phyloP scores from a whole-genome alignment of 1,140 invertebrate genomes.

The Archivesica marissinica region DNA sequence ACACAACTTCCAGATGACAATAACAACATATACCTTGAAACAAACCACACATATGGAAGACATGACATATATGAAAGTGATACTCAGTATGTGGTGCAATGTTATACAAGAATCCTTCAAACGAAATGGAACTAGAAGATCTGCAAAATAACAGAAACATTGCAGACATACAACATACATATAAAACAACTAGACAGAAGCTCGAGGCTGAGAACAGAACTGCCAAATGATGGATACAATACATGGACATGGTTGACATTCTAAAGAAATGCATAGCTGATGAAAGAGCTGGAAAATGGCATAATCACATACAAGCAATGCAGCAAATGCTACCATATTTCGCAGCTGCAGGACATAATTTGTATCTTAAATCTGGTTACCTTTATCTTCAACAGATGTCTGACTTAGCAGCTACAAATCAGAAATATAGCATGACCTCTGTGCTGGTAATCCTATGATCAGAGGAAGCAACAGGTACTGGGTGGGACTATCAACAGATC shows the following conservation, averaged over 20 bases:
- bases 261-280: slow-evolving; percentile 57
- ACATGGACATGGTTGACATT: slow-evolving; percentile 67
- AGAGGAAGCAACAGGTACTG: slow-evolving; percentile 78
- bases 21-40: neutral
- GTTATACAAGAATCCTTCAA: neutral
- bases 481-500: slow-evolving; percentile 81
- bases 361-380: slow-evolving; percentile 84
- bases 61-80: too few species aligned
- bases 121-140: neutral
- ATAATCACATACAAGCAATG: slow-evolving; percentile 47
- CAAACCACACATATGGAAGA: too few species aligned
- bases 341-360: slow-evolving; percentile 83
- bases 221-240: slow-evolving; percentile 60
- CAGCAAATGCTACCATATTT: slow-evolving; percentile 82
- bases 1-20: neutral
- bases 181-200: too few species aligned
- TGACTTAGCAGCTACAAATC: slow-evolving; percentile 67
- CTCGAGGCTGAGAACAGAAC: neutral
- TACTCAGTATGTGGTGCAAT: too few species aligned
- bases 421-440: slow-evolving; percentile 72
- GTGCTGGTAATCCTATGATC: slow-evolving; percentile 59
- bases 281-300: slow-evolving; percentile 69
- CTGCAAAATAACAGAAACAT: neutral
- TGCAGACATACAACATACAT: too few species aligned
- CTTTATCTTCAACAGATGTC: slow-evolving; percentile 84